Evolutionary conservation across 2,113 vertebrate species (phyloP).

Genomic region (Otolemur garnettii): DNA sequence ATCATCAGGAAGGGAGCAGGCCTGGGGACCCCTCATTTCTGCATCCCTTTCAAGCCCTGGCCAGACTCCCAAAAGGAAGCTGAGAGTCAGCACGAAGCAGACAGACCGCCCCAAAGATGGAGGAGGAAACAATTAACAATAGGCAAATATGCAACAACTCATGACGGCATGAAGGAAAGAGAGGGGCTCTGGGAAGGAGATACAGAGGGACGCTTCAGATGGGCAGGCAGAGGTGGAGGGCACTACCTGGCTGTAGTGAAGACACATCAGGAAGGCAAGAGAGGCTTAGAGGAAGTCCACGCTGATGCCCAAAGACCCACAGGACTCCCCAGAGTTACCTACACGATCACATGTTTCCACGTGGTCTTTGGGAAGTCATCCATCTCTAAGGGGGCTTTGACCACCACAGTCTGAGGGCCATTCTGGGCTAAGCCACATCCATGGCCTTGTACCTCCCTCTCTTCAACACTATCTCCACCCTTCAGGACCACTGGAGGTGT

Average conservation of each 20-base stretch:
- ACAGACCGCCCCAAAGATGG: not conserved
- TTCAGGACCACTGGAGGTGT: not conserved
- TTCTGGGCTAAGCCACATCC: no score
- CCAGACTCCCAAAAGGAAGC: not conserved
- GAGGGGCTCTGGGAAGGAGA: not conserved
- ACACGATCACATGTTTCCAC: rapidly evolving
- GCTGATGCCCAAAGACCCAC: no score
- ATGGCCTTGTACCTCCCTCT: not conserved
- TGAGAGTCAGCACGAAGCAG: rapidly evolving
- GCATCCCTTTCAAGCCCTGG: rapidly evolving
- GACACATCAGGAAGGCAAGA: not conserved
- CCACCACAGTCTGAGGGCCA: no score
- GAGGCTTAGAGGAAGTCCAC: no score
- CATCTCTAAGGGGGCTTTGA: not conserved
- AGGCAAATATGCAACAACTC: no score
- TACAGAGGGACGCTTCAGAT: no score
- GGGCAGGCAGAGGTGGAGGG: not conserved
- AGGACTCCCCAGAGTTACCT: no score
- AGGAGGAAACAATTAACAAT: not conserved
- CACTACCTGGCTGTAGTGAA: no score
- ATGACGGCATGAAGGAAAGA: not conserved
- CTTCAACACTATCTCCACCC: not conserved
- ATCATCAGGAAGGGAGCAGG: no score
- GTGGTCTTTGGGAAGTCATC: not conserved
- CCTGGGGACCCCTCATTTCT: not conserved